These are phyloP conservation scores for Vesta saturnalis DNA, from an alignment of 2,888 invertebrate species.

Conservation along the genomic window DNA sequence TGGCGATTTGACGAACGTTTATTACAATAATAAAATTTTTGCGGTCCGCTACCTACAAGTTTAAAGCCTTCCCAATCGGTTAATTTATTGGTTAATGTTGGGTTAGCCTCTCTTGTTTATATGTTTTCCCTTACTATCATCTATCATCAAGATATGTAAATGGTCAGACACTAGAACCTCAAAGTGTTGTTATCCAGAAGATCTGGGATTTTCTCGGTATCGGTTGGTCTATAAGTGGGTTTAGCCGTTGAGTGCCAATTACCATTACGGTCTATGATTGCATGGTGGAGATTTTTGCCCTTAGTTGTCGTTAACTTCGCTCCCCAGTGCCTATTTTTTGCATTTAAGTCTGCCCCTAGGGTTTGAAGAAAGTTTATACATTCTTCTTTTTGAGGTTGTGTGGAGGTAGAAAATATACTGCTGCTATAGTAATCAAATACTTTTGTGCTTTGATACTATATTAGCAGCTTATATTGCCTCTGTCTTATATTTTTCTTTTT, in stretches of 20 bases:
- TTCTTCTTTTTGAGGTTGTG: constrained; percentile 11
- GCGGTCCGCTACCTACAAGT: too few relatives aligned
- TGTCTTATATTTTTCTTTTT: background rate
- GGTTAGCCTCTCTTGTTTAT: background rate
- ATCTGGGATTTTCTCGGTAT: constrained; percentile 16
- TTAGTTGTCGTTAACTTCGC: too few relatives aligned
- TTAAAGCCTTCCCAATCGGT: background rate
- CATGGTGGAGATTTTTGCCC: background rate
- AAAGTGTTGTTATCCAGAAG: constrained; percentile 14
- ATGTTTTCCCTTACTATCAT: constrained; percentile 17
- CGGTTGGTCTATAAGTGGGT: constrained; percentile 18
- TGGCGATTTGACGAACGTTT: too few relatives aligned
- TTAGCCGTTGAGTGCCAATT: constrained; percentile 8
- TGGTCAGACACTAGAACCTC: constrained; percentile 17
- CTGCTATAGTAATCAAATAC: too few relatives aligned
- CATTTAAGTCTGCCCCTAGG: constrained; percentile 8
- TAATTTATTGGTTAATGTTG: constrained; percentile 5
- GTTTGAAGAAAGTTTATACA: constrained; percentile 9
- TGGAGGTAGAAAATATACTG: constrained; percentile 4
- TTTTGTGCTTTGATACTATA: constrained; percentile 13
- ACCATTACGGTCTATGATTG: constrained; percentile 7
- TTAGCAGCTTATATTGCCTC: background rate
- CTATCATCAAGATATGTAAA: constrained; percentile 13
- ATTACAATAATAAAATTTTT: too few relatives aligned
- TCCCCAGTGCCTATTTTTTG: too few relatives aligned